Percentiles rank a stretch among this genome's conserved stretches.
These are phyloP conservation scores for Forbesichthys agassizii DNA, from an alignment of 2,113 vertebrate species.

Conservation along the genomic window DNA sequence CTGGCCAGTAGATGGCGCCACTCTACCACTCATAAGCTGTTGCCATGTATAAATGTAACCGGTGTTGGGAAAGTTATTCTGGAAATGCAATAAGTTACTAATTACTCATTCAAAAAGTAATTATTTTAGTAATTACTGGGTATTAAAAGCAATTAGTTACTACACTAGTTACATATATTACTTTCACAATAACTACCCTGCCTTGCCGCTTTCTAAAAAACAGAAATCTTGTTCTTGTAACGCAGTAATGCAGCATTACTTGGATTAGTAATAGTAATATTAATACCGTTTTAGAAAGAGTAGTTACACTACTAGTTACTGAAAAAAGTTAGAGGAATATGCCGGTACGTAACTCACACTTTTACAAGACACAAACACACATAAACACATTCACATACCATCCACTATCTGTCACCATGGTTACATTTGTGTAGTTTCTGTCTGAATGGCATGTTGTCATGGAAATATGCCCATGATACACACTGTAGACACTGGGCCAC, in stretches of 20 bases:
- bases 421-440: conserved; percentile 69
- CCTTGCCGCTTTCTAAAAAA: too few species aligned
- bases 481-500: conserved; percentile 52
- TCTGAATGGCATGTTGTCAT: conserved; percentile 65
- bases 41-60: not conserved
- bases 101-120: too few species aligned
- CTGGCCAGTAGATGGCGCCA: conserved; percentile 13
- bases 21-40: too few species aligned
- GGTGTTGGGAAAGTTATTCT: too few species aligned
- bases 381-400: not conserved
- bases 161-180: too few species aligned
- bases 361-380: conserved; percentile 12
- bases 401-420: conserved; percentile 35
- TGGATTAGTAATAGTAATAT: too few species aligned
- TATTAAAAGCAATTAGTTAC: too few species aligned
- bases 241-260: too few species aligned
- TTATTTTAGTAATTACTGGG: too few species aligned
- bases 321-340: conserved; percentile 30
- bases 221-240: too few species aligned
- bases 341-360: conserved; percentile 12
- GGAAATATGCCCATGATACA: conserved; percentile 49
- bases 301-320: not conserved
- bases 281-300: not conserved
- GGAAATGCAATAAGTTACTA: too few species aligned
- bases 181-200: too few species aligned